Percentiles rank a stretch among this genome's conserved stretches.
Conservation (phyloP, 2,797 vertebrate species). For the Delichon dasypus region DNA sequence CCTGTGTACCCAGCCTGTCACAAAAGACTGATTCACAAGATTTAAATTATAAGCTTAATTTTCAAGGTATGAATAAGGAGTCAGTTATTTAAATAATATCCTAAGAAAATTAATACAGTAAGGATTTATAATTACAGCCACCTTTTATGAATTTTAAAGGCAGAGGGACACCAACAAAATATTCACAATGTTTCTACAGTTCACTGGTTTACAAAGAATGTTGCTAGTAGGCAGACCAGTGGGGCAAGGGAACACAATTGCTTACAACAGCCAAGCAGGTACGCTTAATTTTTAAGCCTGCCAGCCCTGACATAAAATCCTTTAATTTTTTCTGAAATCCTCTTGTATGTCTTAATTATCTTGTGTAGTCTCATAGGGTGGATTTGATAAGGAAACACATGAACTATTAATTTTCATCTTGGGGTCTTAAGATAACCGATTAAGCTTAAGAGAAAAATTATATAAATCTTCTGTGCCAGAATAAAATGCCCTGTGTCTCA, state of each 20-base stretch:
- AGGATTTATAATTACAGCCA: neutral
- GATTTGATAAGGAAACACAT: neutral
- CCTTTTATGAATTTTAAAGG: neutral
- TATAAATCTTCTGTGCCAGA: neutral
- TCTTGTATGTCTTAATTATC: slow-evolving; percentile 18
- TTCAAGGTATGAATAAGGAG: neutral
- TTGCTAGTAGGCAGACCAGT: neutral
- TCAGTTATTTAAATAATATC: neutral
- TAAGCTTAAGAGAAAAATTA: neutral
- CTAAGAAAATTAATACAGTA: neutral
- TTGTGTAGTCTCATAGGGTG: neutral
- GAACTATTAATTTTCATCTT: slow-evolving; percentile 3
- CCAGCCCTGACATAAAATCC: neutral
- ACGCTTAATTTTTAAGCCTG: neutral
- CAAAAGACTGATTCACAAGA: neutral
- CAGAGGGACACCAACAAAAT: neutral
- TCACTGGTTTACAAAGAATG: neutral
- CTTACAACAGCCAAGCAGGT: neutral
- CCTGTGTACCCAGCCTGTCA: neutral
- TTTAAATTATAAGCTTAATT: neutral
- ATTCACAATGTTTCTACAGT: neutral
- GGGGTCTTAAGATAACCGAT: slow-evolving; percentile 10
- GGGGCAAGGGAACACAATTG: neutral
- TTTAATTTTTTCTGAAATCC: slow-evolving; percentile 15
- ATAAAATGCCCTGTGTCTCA: neutral